A percentile compares a stretch with the other conserved stretches of the same genome.
Evolutionary conservation across 2,797 vertebrate species (phyloP).

Genomic region (Balearica regulorum): DNA sequence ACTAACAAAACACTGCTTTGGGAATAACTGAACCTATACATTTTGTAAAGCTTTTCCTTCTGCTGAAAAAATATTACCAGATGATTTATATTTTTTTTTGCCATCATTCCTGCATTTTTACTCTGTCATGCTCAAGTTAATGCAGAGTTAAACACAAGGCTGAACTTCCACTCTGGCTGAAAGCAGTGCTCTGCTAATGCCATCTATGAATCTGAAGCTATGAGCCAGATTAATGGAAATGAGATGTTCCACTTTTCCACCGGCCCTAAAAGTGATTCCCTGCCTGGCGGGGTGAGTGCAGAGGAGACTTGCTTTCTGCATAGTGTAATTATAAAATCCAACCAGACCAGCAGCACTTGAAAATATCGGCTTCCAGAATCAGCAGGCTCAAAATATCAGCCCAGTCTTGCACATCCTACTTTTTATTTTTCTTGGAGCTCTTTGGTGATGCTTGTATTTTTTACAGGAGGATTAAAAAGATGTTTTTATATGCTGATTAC

Average conservation of each 20-base stretch:
- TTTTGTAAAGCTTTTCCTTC: conserved; percentile 49
- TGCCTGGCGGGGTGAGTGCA: background rate
- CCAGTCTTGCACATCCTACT: background rate
- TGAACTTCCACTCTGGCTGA: conserved; percentile 34
- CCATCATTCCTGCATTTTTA: background rate
- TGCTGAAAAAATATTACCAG: conserved; percentile 9
- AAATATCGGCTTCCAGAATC: background rate
- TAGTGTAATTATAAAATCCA: conserved; percentile 41
- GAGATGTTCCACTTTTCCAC: conserved; percentile 39
- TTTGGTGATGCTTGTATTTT: conserved; percentile 2
- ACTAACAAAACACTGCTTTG: conserved; percentile 51
- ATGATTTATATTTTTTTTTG: background rate
- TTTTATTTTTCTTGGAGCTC: background rate
- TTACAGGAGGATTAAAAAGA: background rate
- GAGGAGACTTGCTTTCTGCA: conserved; percentile 12
- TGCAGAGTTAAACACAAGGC: conserved; percentile 12
- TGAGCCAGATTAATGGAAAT: conserved; percentile 57
- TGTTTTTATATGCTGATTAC: background rate
- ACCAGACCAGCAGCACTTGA: background rate
- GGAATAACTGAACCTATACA: conserved; percentile 56
- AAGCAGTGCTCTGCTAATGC: conserved; percentile 32
- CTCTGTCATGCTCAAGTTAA: conserved; percentile 16
- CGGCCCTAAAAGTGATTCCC: background rate
- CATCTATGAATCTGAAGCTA: conserved; percentile 37
- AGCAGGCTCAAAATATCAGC: background rate